Conservation (phyloP, 2,888 invertebrate species). For the Acanthosepion lycidas region DNA sequence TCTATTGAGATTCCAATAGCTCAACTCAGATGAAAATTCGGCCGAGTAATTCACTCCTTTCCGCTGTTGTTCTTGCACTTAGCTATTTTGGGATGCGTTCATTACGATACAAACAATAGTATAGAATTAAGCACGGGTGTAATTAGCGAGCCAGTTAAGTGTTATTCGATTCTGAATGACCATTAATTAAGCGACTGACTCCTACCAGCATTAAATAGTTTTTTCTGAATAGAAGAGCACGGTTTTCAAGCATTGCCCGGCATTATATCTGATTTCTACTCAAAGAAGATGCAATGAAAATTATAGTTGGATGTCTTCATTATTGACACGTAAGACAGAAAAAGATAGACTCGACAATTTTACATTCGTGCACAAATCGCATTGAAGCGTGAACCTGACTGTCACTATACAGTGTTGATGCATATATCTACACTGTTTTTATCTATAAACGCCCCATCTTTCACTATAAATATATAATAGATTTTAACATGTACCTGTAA, state of each 20-base stretch:
- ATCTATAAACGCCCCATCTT: too few species aligned
- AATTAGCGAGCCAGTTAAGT: not conserved
- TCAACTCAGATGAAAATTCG: not conserved
- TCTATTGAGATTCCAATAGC: not conserved
- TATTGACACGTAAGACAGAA: too few species aligned
- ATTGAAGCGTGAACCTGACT: too few species aligned
- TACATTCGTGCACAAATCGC: too few species aligned
- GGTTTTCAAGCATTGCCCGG: not conserved
- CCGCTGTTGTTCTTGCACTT: not conserved
- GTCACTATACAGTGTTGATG: too few species aligned
- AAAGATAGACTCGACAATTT: too few species aligned
- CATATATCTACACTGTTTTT: too few species aligned
- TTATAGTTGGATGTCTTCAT: not conserved
- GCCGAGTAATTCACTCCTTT: too few species aligned
- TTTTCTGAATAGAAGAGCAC: not conserved
- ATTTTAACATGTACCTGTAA: too few species aligned
- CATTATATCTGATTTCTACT: not conserved
- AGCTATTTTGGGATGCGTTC: not conserved
- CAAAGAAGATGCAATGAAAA: not conserved
- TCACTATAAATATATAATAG: too few species aligned
- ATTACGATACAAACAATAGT: not conserved
- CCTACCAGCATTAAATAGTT: not conserved
- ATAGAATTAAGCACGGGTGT: not conserved
- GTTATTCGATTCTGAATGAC: not conserved
- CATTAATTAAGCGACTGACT: slow-evolving; percentile 33